Evolutionary conservation across 1,140 invertebrate genomes (phyloP).

Genomic region (Plodia interpunctella): DNA sequence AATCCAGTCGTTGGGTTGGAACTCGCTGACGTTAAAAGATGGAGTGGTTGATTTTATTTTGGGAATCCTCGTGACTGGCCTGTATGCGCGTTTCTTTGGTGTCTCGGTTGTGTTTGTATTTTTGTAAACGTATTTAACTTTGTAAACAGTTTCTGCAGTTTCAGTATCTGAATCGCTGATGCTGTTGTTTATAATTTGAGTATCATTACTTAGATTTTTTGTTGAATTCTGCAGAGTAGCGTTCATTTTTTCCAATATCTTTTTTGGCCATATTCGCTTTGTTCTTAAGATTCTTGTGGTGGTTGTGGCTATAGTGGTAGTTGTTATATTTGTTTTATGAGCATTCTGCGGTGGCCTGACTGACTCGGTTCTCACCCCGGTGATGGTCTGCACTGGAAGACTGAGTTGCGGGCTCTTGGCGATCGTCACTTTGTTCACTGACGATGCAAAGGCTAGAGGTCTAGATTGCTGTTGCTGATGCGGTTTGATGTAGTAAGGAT

Average conservation of each 20-base stretch:
- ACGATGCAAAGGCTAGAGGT: constrained; percentile 35
- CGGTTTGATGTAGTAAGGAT: constrained; percentile 28
- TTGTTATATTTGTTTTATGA: constrained; percentile 29
- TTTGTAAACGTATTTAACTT: constrained; percentile 18
- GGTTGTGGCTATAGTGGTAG: constrained; percentile 40
- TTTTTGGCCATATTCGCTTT: constrained; percentile 70
- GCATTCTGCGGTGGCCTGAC: constrained; percentile 49
- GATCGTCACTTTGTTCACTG: constrained; percentile 35
- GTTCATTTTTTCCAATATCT: constrained; percentile 52
- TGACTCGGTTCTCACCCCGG: constrained; percentile 51
- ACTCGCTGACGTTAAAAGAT: constrained; percentile 27
- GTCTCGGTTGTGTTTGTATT: constrained; percentile 16
- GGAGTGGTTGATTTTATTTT: constrained; percentile 42
- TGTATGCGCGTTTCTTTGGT: constrained; percentile 38
- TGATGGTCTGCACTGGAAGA: constrained; percentile 60
- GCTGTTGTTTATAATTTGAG: constrained; percentile 27
- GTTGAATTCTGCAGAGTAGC: constrained; percentile 28
- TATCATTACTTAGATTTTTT: constrained; percentile 15
- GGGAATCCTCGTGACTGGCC: constrained; percentile 44
- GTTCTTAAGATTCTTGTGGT: constrained; percentile 51
- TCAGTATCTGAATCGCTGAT: constrained; percentile 33
- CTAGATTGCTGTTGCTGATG: constrained; percentile 18
- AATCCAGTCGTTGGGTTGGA: constrained; percentile 55
- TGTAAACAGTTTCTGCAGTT: constrained; percentile 26
- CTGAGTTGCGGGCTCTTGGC: constrained; percentile 53